Percentiles rank a stretch among this genome's conserved stretches.
Conservation (phyloP, 1,140 invertebrate genomes). For the Megathymus violae region DNA sequence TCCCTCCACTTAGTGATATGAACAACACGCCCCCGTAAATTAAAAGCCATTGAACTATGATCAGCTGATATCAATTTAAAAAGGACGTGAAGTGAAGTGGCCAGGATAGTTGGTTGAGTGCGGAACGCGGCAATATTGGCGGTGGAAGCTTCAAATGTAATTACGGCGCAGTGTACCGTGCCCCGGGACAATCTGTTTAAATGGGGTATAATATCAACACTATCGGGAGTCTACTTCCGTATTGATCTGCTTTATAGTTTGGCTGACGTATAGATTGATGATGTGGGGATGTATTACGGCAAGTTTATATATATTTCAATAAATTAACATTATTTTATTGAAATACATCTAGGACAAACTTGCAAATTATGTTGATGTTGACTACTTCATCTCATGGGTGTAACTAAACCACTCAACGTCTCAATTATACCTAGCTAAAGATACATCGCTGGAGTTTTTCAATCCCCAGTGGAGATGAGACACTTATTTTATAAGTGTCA, state of each 20-base stretch:
- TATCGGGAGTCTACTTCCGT: background rate
- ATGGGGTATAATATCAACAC: constrained; percentile 1
- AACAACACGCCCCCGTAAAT: constrained; percentile 14
- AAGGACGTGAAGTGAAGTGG: constrained; percentile 28
- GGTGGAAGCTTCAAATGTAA: constrained; percentile 65
- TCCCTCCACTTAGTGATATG: constrained; percentile 11
- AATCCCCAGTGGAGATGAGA: too few species aligned
- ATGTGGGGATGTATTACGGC: too few species aligned
- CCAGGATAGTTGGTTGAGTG: constrained; percentile 35
- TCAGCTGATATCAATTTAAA: constrained; percentile 21
- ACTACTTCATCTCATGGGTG: too few species aligned
- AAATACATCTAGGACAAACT: too few species aligned
- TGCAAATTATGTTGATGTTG: too few species aligned
- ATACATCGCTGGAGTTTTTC: too few species aligned
- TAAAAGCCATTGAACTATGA: constrained; percentile 25
- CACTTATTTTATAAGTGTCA: too few species aligned
- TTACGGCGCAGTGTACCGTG: constrained; percentile 68
- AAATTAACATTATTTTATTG: too few species aligned
- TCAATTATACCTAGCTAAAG: too few species aligned
- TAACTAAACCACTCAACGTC: too few species aligned
- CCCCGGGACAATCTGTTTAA: constrained; percentile 22
- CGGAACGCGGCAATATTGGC: constrained; percentile 49
- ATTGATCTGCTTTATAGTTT: background rate
- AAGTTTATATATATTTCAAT: too few species aligned
- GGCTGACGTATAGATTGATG: too few species aligned